These are phyloP conservation scores for Notothenia rossii DNA, from an alignment of 2,113 vertebrate species.

Conservation along the genomic window DNA sequence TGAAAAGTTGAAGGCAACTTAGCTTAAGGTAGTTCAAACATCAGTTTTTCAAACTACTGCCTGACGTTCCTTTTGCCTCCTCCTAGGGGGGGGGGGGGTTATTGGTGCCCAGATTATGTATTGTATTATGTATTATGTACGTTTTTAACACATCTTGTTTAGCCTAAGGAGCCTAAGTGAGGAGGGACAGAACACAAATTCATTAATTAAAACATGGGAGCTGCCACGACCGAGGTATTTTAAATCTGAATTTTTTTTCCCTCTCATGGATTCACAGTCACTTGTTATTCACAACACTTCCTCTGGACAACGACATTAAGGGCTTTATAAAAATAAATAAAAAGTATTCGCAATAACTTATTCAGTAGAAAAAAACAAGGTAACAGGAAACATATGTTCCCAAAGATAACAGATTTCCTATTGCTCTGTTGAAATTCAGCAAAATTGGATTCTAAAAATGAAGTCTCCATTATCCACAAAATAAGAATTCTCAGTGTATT, in stretches of 20 bases:
- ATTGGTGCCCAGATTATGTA: neutral
- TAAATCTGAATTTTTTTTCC: neutral
- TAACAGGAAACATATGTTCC: neutral
- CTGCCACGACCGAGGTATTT: neutral
- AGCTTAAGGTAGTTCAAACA: slow-evolving; percentile 11
- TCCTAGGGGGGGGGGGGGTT: neutral
- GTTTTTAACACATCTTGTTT: slow-evolving; percentile 4
- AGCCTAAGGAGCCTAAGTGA: neutral
- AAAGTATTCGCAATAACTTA: neutral
- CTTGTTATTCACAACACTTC: neutral
- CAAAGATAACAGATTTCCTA: neutral
- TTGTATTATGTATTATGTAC: slow-evolving; percentile 18
- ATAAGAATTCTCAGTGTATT: neutral
- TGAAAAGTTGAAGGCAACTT: slow-evolving; percentile 5
- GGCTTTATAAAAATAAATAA: slow-evolving; percentile 3
- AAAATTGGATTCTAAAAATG: neutral
- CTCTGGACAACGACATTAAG: neutral
- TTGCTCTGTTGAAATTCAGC: neutral
- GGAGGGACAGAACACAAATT: neutral
- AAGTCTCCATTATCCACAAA: neutral
- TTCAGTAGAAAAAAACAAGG: neutral
- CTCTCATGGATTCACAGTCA: neutral
- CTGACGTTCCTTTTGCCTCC: slow-evolving; percentile 8
- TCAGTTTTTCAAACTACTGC: slow-evolving; percentile 8
- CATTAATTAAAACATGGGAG: neutral